These are phyloP conservation scores for Pissodes strobi DNA, from an alignment of 1,140 invertebrate genomes.

Conservation along the genomic window DNA sequence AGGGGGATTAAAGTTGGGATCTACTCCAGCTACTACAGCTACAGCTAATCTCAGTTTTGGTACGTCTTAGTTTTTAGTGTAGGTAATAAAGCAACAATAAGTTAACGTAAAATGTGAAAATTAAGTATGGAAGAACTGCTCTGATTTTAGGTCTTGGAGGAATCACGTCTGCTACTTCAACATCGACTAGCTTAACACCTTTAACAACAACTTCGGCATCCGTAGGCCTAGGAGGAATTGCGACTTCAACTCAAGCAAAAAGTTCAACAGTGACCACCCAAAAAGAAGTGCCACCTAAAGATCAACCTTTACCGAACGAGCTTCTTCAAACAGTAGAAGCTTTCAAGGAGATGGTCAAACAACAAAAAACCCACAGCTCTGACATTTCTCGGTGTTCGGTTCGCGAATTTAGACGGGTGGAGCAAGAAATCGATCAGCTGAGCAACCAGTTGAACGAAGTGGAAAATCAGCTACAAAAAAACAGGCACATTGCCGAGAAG, in stretches of 20 bases:
- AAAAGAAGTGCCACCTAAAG: conserved; percentile 68
- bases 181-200: conserved; percentile 37
- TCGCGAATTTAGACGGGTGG: conserved; percentile 50
- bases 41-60: conserved; percentile 24
- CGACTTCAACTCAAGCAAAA: conserved; percentile 62
- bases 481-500: conserved; percentile 69
- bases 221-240: conserved; percentile 68
- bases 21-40: conserved; percentile 13
- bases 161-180: conserved; percentile 38
- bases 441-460: conserved; percentile 58
- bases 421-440: conserved; percentile 49
- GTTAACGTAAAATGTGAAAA: background rate
- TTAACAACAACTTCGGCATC: conserved; percentile 50
- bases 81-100: background rate
- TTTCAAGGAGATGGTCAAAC: conserved; percentile 79
- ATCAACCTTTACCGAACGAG: conserved; percentile 75
- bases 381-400: conserved; percentile 71
- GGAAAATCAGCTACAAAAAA: conserved; percentile 64
- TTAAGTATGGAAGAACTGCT: background rate
- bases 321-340: conserved; percentile 58
- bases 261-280: conserved; percentile 56
- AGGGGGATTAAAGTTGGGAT: conserved; percentile 6
- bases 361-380: conserved; percentile 77
- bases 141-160: background rate
- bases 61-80: conserved; percentile 2